These are phyloP conservation scores for Phallusia fumigata DNA, from an alignment of 23 tunicate genomes.

Conservation along the genomic window DNA sequence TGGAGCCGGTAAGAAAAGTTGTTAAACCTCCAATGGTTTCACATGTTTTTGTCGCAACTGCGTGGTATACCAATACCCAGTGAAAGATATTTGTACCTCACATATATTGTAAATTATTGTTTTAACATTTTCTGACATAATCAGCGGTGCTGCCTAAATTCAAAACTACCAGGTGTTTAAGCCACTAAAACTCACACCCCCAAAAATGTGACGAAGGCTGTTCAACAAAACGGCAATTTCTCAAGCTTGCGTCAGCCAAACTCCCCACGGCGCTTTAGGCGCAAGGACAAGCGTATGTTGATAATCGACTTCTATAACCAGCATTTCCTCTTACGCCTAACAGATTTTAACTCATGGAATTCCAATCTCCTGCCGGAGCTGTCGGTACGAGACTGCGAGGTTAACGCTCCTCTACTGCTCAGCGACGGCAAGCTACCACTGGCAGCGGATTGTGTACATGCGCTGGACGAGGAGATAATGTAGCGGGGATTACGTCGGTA, in stretches of 20 bases:
- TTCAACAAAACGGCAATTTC: constrained; percentile 6
- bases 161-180: no score
- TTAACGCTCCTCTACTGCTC: constrained; percentile 59
- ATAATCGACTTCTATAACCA: background rate
- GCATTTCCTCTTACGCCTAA: background rate
- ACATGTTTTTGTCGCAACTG: no score
- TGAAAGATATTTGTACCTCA: no score
- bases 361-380: constrained; percentile 50
- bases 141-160: no score
- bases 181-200: no score
- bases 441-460: constrained; percentile 52
- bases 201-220: no score
- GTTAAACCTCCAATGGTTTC: background rate
- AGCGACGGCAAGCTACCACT: constrained; percentile 20
- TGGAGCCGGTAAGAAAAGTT: background rate
- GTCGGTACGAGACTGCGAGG: constrained; percentile 80
- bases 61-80: no score
- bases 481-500: background rate
- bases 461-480: constrained; percentile 24
- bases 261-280: background rate
- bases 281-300: background rate
- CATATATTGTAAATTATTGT: no score
- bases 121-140: no score
- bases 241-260: background rate
- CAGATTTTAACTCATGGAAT: constrained; percentile 8